Evolutionary conservation across 2,888 invertebrate genomes (phyloP).

Genomic region (Parelbella ahira): DNA sequence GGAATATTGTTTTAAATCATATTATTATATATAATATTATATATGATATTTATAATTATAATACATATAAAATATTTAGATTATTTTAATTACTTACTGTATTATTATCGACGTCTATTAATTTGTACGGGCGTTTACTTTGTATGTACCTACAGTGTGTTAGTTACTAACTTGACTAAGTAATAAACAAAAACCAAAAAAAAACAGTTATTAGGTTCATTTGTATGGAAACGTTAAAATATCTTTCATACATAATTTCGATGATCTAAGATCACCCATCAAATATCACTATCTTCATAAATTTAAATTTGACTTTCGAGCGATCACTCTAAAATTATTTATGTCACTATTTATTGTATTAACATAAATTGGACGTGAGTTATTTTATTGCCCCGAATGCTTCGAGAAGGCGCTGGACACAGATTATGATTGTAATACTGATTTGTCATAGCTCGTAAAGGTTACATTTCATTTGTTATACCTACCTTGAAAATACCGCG

Average conservation of each 20-base stretch:
- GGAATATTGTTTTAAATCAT: too few relatives aligned
- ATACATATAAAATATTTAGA: too few relatives aligned
- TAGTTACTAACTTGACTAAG: too few relatives aligned
- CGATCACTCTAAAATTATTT: conserved; percentile 67
- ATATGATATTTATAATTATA: too few relatives aligned
- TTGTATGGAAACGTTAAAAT: too few relatives aligned
- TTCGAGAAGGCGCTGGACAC: conserved; percentile 65
- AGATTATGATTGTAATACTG: conserved; percentile 73
- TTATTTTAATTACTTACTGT: too few relatives aligned
- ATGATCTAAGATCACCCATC: conserved; percentile 18
- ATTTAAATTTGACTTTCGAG: conserved; percentile 69
- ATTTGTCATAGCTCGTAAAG: conserved; percentile 77
- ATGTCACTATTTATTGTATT: conserved; percentile 79
- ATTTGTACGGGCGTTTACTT: too few relatives aligned
- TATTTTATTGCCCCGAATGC: conserved; percentile 75
- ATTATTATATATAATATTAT: too few relatives aligned
- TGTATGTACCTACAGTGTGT: too few relatives aligned
- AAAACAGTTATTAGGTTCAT: too few relatives aligned
- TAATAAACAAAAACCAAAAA: too few relatives aligned
- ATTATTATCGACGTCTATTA: too few relatives aligned
- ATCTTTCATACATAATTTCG: conserved; percentile 13
- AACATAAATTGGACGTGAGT: conserved; percentile 80
- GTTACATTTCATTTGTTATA: conserved; percentile 55
- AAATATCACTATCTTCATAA: conserved; percentile 53
- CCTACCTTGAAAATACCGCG: conserved; percentile 23